Evolutionary conservation across 2,888 invertebrate genomes (phyloP).

Genomic region (Euproctis similis): DNA sequence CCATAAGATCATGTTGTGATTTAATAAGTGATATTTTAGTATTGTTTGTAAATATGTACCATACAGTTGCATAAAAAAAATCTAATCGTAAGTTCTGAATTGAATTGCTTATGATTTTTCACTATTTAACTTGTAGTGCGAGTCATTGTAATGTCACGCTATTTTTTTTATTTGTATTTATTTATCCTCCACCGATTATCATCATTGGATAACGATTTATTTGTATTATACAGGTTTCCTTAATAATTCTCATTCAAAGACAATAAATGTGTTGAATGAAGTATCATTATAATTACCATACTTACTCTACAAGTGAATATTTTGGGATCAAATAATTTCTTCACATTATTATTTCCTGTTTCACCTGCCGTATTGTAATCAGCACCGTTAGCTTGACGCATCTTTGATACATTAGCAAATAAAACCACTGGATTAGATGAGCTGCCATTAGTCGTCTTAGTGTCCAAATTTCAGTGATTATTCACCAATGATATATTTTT

Average conservation of each 20-base stretch:
- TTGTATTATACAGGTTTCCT: no score
- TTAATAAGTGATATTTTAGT: slow-evolving; percentile 74
- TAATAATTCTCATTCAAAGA: no score
- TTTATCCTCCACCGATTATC: slow-evolving; percentile 26
- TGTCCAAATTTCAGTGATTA: slow-evolving; percentile 68
- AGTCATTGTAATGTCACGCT: slow-evolving; percentile 23
- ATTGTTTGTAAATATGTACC: slow-evolving; percentile 75
- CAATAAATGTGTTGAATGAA: slow-evolving; percentile 4
- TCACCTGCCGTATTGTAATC: slow-evolving; percentile 19
- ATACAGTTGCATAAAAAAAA: slow-evolving; percentile 62
- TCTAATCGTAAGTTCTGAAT: slow-evolving; percentile 57
- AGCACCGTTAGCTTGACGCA: slow-evolving; percentile 44
- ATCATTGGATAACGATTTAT: slow-evolving; percentile 24
- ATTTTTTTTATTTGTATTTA: slow-evolving; percentile 12
- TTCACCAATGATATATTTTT: slow-evolving; percentile 73
- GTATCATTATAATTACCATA: slow-evolving; percentile 8
- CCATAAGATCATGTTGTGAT: slow-evolving; percentile 75
- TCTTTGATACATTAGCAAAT: slow-evolving; percentile 59
- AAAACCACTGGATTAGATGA: slow-evolving; percentile 61
- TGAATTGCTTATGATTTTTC: slow-evolving; percentile 43
- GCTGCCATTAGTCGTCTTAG: slow-evolving; percentile 38
- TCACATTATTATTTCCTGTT: slow-evolving; percentile 22
- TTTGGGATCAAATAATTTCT: slow-evolving; percentile 24
- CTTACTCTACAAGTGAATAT: slow-evolving; percentile 26
- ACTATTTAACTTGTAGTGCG: slow-evolving; percentile 33